Conservation (phyloP, 2,113 vertebrate species). For the Chiloscyllium plagiosum region DNA sequence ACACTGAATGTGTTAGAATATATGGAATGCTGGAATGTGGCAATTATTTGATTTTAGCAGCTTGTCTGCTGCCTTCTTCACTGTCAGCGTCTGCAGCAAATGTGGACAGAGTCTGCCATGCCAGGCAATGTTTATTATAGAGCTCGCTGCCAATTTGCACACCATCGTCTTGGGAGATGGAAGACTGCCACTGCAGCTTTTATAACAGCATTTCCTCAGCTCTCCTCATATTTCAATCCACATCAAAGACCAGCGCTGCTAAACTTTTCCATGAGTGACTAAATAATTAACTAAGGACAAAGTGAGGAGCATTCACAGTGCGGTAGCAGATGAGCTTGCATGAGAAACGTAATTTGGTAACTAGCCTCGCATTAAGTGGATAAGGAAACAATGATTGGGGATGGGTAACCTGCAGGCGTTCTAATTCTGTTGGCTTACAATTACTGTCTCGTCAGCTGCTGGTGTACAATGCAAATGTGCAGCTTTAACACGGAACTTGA, state of each 20-base stretch:
- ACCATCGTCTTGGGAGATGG: neutral
- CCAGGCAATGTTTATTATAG: neutral
- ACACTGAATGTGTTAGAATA: neutral
- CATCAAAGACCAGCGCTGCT: neutral
- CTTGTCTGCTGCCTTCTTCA: neutral
- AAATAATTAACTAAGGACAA: neutral
- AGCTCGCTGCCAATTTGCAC: neutral
- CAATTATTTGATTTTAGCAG: neutral
- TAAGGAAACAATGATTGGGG: neutral
- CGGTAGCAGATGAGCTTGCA: neutral
- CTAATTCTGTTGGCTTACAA: neutral
- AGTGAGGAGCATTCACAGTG: neutral
- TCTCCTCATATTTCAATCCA: conserved; percentile 1
- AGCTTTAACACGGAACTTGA: neutral
- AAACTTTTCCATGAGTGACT: neutral
- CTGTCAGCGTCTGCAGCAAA: neutral
- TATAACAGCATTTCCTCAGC: neutral
- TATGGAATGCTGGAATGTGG: neutral
- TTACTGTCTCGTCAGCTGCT: neutral
- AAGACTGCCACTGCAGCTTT: neutral
- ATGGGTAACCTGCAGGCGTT: neutral
- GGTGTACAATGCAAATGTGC: neutral
- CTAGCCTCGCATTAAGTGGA: neutral
- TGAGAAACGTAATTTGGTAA: conserved; percentile 24
- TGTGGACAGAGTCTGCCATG: neutral